Evolutionary conservation across 2,797 vertebrate species (phyloP), one percentile per base, ranked within the genome.

Genomic region (Menidia menidia): DNA sequence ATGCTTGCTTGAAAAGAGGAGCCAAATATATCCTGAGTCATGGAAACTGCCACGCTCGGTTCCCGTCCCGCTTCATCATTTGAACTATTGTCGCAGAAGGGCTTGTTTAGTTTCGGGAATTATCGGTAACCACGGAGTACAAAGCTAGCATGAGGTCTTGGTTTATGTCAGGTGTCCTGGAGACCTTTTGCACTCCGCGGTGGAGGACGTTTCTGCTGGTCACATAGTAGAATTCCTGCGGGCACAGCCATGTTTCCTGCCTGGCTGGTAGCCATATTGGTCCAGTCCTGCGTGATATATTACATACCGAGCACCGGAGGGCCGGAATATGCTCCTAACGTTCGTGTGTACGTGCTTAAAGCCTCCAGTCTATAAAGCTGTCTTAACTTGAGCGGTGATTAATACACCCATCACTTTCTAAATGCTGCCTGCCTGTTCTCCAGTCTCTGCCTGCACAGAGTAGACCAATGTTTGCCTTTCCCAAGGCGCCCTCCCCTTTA

Each of bases 361-460:
- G 75, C 76, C 60, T 55, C 80, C 82, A 81, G 85, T 87, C 92
- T 88, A 80, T 93, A 91, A 92, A 93, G 91, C 90, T 88, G 93
- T 92, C 92, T 90, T 88, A 92, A 89, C 91, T 93, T 91, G 82
- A 88, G 88, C 88, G 68, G 91, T 95, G 95, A 95, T 95, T 95
- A 95, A 95, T 95, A 93, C 88, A 81, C 89, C 93, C 93, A 93
- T 94, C 92, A 94, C 89, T 94, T 94, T 93, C 89, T 93, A 94
- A 94, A 95, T 14, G 93, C 91, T 90, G 87, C 85, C 86, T 83
- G 87, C 81, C 89, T 91, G 89, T 91, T 89, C 88, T 88, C 72
- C 77, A 56, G 86, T 64, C 71, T 60, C 84, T 10, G 83, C 81
- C 87, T 85, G 84, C 75, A 88, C 90, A 93, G 81, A 92, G 87